Conservation (phyloP, 1,140 invertebrate genomes). For the Alviniconcha marisindica region DNA sequence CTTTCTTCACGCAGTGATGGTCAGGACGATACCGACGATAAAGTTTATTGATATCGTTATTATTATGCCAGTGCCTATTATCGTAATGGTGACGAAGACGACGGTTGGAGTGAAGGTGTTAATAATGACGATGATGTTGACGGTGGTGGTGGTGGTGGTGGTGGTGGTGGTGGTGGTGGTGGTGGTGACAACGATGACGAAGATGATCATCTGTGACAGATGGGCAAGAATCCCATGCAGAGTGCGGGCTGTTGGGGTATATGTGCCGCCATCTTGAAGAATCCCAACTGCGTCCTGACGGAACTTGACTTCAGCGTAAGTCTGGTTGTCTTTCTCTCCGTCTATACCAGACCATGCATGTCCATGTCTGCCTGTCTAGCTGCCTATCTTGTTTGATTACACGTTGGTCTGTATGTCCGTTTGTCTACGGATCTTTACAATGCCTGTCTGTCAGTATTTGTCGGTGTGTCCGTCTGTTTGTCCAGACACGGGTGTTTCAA, state of each 20-base stretch:
- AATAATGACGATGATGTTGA: neutral
- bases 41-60: too few relatives aligned
- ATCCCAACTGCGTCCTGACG: constrained; percentile 69
- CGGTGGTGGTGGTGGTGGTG: neutral
- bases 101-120: neutral
- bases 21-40: too few relatives aligned
- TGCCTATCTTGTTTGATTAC: too few relatives aligned
- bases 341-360: neutral
- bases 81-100: neutral
- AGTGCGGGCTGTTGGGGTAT: constrained; percentile 75
- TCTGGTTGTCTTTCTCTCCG: neutral
- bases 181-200: neutral
- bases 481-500: too few relatives aligned
- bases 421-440: neutral
- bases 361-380: constrained; percentile 13
- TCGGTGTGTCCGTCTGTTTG: neutral
- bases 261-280: constrained; percentile 72
- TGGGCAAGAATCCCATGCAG: constrained; percentile 76
- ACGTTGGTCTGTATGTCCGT: constrained; percentile 1
- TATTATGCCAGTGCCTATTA: too few relatives aligned
- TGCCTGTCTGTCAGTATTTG: neutral
- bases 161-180: neutral
- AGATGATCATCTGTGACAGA: constrained; percentile 59
- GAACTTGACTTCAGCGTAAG: constrained; percentile 72
- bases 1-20: too few relatives aligned